Conservation (phyloP, 2,888 invertebrate species). For the Glyphotaelius pellucidus region DNA sequence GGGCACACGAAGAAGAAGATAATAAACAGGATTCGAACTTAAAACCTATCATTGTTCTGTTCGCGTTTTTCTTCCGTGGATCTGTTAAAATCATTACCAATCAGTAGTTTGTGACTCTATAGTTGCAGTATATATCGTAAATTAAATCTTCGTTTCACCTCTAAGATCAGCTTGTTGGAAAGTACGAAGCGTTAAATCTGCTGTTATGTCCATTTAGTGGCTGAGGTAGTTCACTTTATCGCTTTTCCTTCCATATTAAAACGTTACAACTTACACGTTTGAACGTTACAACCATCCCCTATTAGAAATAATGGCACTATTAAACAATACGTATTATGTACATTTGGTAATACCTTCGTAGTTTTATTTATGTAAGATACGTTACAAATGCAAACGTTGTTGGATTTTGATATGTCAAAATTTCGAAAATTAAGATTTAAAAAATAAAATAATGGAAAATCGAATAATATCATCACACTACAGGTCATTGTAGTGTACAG, state of each 20-base stretch:
- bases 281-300: background rate
- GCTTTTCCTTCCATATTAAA: background rate
- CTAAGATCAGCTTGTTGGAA: background rate
- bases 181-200: background rate
- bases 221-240: background rate
- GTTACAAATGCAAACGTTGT: background rate
- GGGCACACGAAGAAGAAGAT: no score
- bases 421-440: no score
- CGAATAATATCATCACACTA: no score
- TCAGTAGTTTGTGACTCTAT: no score
- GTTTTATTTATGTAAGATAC: background rate
- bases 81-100: no score
- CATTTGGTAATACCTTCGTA: background rate
- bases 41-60: no score
- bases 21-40: no score
- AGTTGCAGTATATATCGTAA: no score
- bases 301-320: background rate
- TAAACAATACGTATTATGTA: background rate
- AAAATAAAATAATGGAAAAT: no score
- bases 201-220: background rate
- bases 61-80: no score
- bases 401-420: no score
- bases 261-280: background rate
- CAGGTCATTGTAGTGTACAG: no score
- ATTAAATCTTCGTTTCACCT: background rate